Conservation (phyloP, 2,888 invertebrate species). For the Lypha dubia region DNA sequence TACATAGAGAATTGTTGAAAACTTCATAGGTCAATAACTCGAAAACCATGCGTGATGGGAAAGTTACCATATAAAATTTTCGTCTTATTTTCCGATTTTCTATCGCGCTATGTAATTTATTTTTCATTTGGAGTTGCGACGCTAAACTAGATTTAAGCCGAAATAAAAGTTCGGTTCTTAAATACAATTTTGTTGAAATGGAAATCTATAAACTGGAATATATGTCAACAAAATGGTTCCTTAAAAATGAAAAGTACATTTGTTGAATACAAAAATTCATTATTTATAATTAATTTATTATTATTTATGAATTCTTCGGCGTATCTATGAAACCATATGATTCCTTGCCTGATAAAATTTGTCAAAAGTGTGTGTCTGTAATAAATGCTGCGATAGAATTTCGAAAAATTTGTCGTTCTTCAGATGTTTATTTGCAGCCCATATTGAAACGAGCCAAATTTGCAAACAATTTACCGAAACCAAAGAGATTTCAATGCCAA, state of each 20-base stretch:
- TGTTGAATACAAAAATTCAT: constrained; percentile 69
- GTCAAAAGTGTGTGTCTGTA: constrained; percentile 72
- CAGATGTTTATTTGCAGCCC: constrained; percentile 70
- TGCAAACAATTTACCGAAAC: constrained; percentile 66
- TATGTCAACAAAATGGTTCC: constrained; percentile 75
- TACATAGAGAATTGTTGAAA: too few relatives aligned
- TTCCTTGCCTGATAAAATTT: constrained; percentile 79
- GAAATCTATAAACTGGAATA: constrained; percentile 80
- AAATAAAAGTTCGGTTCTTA: too few relatives aligned
- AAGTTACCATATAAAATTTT: too few relatives aligned
- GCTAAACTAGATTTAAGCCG: too few relatives aligned
- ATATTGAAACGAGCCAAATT: constrained; percentile 71
- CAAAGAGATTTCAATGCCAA: constrained; percentile 41
- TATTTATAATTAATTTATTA: too few relatives aligned
- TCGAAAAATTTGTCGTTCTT: constrained; percentile 72
- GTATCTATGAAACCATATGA: constrained; percentile 75
- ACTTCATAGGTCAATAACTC: too few relatives aligned
- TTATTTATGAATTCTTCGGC: constrained; percentile 74
- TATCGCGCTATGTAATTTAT: too few relatives aligned
- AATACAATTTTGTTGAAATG: too few relatives aligned
- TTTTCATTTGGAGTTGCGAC: too few relatives aligned
- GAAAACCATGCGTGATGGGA: too few relatives aligned
- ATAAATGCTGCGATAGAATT: constrained; percentile 72
- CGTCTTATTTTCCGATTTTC: too few relatives aligned
- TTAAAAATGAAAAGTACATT: constrained; percentile 69